phyloP scores from a whole-genome alignment of 2,888 invertebrate genomes.

The Tetranychus piercei region DNA sequence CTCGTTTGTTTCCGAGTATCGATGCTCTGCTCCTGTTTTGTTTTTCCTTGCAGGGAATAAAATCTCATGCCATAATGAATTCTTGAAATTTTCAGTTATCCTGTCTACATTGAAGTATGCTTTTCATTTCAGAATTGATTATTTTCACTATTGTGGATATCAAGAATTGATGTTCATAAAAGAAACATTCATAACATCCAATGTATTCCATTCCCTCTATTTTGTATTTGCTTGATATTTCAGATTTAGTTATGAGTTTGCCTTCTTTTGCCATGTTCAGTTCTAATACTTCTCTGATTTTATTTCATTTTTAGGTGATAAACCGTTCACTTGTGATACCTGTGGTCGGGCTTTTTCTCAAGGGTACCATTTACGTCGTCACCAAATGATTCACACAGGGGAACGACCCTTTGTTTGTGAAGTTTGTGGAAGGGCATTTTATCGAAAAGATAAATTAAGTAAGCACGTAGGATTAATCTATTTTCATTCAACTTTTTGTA shows the following conservation, averaged over 20 bases:
- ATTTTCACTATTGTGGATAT: too few species aligned
- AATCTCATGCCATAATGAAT: too few species aligned
- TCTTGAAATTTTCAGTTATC: too few species aligned
- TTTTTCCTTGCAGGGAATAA: too few species aligned
- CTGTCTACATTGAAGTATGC: too few species aligned
- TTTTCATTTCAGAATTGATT: too few species aligned
- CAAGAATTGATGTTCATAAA: too few species aligned
- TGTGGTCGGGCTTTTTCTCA: constrained; percentile 29
- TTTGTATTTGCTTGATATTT: background rate
- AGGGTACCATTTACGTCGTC: constrained; percentile 28
- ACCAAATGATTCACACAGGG: constrained; percentile 29
- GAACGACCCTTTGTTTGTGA: constrained; percentile 29
- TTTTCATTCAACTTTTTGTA: background rate
- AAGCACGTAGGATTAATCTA: background rate
- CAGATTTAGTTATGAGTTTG: background rate
- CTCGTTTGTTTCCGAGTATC: too few species aligned
- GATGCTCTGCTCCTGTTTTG: too few species aligned
- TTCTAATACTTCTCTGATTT: constrained; percentile 1
- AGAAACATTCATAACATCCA: too few species aligned
- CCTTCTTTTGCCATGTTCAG: background rate
- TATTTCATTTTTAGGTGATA: constrained; percentile 23
- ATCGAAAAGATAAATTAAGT: constrained; percentile 28
- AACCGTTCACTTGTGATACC: constrained; percentile 28
- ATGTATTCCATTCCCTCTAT: background rate
- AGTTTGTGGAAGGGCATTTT: constrained; percentile 28